Conservation (phyloP, 2,888 invertebrate genomes). For the Meteorus colon region DNA sequence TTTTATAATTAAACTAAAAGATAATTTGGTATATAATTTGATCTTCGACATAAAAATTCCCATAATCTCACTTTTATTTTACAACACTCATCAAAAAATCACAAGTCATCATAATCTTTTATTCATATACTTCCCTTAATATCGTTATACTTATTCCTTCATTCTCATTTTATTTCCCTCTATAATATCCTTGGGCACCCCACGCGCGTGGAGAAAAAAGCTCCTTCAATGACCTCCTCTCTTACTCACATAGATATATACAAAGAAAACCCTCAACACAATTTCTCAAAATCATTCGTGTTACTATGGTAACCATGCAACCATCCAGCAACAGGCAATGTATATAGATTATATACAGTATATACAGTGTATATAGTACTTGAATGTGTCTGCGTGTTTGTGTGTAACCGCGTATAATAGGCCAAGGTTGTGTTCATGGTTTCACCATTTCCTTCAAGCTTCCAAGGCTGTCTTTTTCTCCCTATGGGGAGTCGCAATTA, state of each 20-base stretch:
- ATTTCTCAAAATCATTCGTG: slow-evolving; percentile 5
- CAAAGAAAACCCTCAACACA: neutral
- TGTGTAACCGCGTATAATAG: slow-evolving; percentile 28
- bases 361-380: neutral
- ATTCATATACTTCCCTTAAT: neutral
- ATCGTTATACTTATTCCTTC: neutral
- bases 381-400: neutral
- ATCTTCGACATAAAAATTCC: no score
- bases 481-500: slow-evolving; percentile 5
- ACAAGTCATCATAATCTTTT: neutral
- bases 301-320: neutral
- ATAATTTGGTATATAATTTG: no score
- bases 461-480: slow-evolving; percentile 11
- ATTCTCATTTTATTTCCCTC: neutral
- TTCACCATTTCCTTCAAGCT: slow-evolving; percentile 48
- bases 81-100: neutral
- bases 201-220: neutral
- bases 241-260: neutral
- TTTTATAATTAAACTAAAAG: no score
- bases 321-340: slow-evolving; percentile 11
- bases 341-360: slow-evolving; percentile 11
- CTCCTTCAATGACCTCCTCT: neutral
- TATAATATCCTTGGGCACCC: neutral
- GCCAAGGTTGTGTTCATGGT: slow-evolving; percentile 45
- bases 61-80: neutral